Evolutionary conservation across 2,888 invertebrate genomes (phyloP).

Genomic region (Gymnocheta viridis): DNA sequence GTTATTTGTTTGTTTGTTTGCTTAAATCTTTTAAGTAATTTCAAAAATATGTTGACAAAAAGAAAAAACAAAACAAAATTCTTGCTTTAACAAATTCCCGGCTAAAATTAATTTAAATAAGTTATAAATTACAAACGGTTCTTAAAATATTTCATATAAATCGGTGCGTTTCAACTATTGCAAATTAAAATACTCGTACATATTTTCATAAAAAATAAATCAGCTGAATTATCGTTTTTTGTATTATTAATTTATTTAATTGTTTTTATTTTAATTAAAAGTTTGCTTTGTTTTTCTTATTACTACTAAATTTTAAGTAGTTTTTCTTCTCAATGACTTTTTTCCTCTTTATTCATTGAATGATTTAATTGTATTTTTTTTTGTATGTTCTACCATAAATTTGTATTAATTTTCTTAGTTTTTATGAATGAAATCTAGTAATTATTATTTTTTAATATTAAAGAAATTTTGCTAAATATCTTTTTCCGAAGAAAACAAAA

Average conservation of each 20-base stretch:
- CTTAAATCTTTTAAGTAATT: neutral
- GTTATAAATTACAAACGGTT: neutral
- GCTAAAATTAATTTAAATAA: neutral
- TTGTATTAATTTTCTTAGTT: neutral
- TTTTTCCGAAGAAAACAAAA: neutral
- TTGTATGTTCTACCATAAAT: constrained; percentile 2
- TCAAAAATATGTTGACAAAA: neutral
- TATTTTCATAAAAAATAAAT: neutral
- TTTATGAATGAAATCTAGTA: constrained; percentile 10
- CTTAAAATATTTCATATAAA: constrained; percentile 5
- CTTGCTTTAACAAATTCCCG: neutral
- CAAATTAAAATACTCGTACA: constrained; percentile 41
- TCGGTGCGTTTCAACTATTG: constrained; percentile 57
- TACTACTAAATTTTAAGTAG: neutral
- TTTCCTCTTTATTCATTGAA: neutral
- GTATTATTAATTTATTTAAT: neutral
- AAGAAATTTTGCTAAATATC: neutral
- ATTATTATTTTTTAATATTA: neutral
- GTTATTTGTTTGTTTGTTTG: constrained; percentile 18
- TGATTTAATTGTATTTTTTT: constrained; percentile 9
- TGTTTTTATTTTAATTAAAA: neutral
- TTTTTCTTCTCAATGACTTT: neutral
- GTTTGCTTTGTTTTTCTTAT: neutral
- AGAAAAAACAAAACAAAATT: neutral
- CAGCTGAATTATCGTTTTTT: constrained; percentile 2